These are phyloP conservation scores for Apteryx mantelli DNA, from an alignment of 2,113 vertebrate genomes.

Conservation along the genomic window DNA sequence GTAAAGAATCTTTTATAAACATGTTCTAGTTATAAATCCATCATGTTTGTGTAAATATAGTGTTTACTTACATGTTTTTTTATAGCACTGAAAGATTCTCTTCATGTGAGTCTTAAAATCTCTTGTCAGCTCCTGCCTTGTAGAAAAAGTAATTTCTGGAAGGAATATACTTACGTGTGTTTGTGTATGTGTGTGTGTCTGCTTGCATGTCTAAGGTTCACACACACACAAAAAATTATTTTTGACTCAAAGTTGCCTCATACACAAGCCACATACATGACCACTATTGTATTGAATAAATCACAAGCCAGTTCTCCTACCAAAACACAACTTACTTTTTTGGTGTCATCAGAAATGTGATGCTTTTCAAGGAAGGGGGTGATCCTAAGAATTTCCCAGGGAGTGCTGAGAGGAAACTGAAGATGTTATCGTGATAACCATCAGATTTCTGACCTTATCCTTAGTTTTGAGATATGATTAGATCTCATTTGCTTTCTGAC, in stretches of 20 bases:
- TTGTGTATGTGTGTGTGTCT: background rate
- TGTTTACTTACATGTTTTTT: background rate
- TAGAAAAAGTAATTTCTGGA: background rate
- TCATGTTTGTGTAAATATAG: background rate
- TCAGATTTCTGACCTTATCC: background rate
- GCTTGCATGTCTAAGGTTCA: background rate
- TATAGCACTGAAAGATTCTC: background rate
- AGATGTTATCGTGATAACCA: background rate
- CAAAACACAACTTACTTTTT: background rate
- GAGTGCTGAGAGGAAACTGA: slow-evolving; percentile 18
- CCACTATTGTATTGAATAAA: background rate
- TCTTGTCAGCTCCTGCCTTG: background rate
- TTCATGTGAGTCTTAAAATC: background rate
- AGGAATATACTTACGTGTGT: background rate
- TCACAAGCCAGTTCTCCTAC: background rate
- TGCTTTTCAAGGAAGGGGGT: slow-evolving; percentile 7
- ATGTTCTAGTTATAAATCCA: background rate
- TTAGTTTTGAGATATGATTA: background rate
- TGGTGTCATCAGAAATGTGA: background rate
- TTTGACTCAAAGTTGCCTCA: background rate
- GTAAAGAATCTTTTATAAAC: background rate
- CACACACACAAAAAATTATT: background rate
- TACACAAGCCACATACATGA: background rate
- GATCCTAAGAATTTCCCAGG: slow-evolving; percentile 32
- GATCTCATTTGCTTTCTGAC: slow-evolving; percentile 3